Evolutionary conservation across 1,140 invertebrate genomes (phyloP), one percentile per base, ranked within the genome.

Genomic region (Zaprionus ghesquierei): DNA sequence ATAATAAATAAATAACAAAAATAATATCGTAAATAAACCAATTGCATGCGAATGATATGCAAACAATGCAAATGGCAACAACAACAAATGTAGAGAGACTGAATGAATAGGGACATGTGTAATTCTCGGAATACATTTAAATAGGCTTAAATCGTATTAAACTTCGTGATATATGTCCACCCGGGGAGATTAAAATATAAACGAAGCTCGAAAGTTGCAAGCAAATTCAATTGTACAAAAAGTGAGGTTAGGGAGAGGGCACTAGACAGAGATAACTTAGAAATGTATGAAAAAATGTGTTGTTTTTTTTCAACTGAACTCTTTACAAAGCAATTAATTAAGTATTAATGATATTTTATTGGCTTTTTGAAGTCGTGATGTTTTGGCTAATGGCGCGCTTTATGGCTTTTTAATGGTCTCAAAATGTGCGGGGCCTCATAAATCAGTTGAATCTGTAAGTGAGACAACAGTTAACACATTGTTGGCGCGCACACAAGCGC

Each of bases 381-480:
- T 51, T 55, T 75, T 71, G 64, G 63, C 53, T 50, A 75, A 69
- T 62, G 62, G 70, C 22, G 35, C 18, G 69, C 46, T 79, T 82
- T 82, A 87, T 87, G 72, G 72, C 68, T 79, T 82, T 76, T 72
- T 81, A 86, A 86, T 86, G 82, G 85, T 64, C 62, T 46, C 44
- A 62, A 71, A 55, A 69, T 78, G 55, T 77, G 38, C 70, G 38
- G 44, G 68, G 49, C 66, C 60, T 61, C 62, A 81, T 86, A 85
- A 86, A 85, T 86, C 77, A 86, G 56, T 9, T 41, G 51, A 62
- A 69, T 69, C 70, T 41, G 41, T 68, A 68, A 60, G 35, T 51
- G 64, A 60, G 46, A 75, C 33, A 38, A 51, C 64, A 75, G 55
- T 81, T 78, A 81, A 78, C 80, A 81, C 70, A 61, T 81, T 66